phyloP scores from a whole-genome alignment of 1,140 invertebrate genomes.

The Bombus cullumanus region DNA sequence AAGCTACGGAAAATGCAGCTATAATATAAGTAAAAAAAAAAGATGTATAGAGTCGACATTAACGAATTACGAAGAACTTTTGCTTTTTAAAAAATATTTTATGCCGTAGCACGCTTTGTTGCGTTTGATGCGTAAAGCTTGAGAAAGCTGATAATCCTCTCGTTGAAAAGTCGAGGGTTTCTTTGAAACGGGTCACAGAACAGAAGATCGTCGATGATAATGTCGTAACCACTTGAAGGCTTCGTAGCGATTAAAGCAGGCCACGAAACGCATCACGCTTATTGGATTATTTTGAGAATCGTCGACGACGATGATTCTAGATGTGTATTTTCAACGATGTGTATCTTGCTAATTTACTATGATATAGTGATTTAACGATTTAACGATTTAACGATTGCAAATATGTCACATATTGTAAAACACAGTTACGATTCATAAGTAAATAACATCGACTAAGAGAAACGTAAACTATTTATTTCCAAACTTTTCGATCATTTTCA shows the following conservation, averaged over 20 bases:
- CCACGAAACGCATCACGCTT: neutral
- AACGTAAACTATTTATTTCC: too few relatives aligned
- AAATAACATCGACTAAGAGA: too few relatives aligned
- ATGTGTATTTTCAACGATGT: neutral
- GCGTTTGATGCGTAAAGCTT: neutral
- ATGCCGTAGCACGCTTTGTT: too few relatives aligned
- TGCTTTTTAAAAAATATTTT: too few relatives aligned
- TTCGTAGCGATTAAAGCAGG: conserved; percentile 17
- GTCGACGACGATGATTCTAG: neutral
- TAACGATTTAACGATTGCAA: neutral
- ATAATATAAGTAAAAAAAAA: too few relatives aligned
- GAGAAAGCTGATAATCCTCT: neutral
- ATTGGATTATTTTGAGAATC: neutral
- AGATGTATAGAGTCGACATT: too few relatives aligned
- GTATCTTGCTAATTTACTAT: too few relatives aligned
- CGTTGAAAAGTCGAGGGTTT: conserved; percentile 38
- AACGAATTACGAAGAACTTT: too few relatives aligned
- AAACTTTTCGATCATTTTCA: conserved; percentile 63
- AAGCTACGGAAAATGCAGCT: neutral
- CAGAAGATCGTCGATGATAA: conserved; percentile 22
- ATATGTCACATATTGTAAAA: too few relatives aligned
- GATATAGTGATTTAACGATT: neutral
- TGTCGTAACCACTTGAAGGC: conserved; percentile 10
- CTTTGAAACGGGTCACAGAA: conserved; percentile 44
- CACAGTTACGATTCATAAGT: too few relatives aligned